Base-by-base conservation (phyloP, 2,113 vertebrate genomes). In the Onychostoma macrolepis region DNA sequence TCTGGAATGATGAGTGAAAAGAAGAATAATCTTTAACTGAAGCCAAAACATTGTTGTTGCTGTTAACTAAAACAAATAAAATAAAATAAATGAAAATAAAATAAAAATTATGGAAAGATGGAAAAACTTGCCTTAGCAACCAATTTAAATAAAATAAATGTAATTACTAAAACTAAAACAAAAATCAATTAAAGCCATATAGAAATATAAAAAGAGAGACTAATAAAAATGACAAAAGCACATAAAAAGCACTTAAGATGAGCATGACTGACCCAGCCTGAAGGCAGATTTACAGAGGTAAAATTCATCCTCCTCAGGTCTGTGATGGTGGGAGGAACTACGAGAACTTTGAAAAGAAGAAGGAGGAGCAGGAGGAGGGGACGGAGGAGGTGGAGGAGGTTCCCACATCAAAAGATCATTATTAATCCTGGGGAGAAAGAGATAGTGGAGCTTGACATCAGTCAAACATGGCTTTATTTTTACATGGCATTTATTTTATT, bases 351-450 rank as follows among this genome's bases (percentile, higher is more conserved):
- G 78, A 87, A 89, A 24, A 88, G 88, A 88, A 0, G 89, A 4
- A 45, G 84, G 87, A 90, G 88, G 21, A 12, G 7, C 17, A 41
- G 90, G 87, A 87, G 90, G n/a, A 87, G 87, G 87, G 0, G 87
- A 3, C 53, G 85, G 87, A 90, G 87, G 21, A 17, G 4, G 12
- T 28, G 90, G 88, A 53, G 89, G 75, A 0, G 96, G 95, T 91
- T 97, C 96, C 96, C 96, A 98, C 96, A 98, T 96, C 93, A 98
- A 90, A 67, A 98, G 94, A 92, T 97, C 97, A 15, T 97, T 98
- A 91, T 97, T 97, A 91, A 98, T 96, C 93, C 97, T 98, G 90
- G 45, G 2, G 72, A 75, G n/a, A 72, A 26, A 71, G 15, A n/a
- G 56, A 61, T 10, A 61, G 53, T 1, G 19, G 53, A 58, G 21